Evolutionary conservation across 1,140 invertebrate species (phyloP).

Genomic region (Cyphomyrmex costatus): DNA sequence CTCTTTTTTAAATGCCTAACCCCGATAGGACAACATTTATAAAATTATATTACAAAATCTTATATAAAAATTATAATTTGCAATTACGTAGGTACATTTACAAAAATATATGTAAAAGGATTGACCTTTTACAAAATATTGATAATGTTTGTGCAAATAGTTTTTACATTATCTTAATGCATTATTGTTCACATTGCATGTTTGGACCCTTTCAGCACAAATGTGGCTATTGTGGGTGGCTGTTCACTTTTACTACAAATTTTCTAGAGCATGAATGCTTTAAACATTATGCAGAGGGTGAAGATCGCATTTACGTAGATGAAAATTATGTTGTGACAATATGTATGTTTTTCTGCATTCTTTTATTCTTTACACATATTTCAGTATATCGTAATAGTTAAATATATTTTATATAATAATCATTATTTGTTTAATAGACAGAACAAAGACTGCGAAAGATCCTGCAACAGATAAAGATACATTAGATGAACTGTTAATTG

Average conservation of each 20-base stretch:
- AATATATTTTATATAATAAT: conserved; percentile 11
- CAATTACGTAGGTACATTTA: no score
- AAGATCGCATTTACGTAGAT: not conserved
- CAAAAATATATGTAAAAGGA: no score
- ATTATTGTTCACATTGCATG: conserved; percentile 9
- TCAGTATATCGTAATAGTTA: not conserved
- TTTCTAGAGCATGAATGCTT: not conserved
- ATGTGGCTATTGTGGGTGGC: not conserved
- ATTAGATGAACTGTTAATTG: conserved; percentile 17
- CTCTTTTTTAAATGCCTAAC: no score
- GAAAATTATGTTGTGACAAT: conserved; percentile 4
- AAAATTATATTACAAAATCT: no score
- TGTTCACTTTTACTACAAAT: not conserved
- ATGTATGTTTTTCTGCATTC: not conserved
- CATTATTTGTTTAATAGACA: not conserved
- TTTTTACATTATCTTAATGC: not conserved
- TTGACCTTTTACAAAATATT: no score
- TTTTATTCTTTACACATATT: not conserved
- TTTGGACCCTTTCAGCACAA: conserved; percentile 8
- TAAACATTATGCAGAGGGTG: not conserved
- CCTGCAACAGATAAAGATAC: not conserved
- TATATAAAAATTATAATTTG: no score
- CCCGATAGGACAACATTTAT: no score
- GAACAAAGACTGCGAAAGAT: not conserved
- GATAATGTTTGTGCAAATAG: no score